Evolutionary conservation across 2,888 invertebrate genomes (phyloP), one percentile per base, ranked within the genome.

Genomic region (Trypoxylon attenuatum): DNA sequence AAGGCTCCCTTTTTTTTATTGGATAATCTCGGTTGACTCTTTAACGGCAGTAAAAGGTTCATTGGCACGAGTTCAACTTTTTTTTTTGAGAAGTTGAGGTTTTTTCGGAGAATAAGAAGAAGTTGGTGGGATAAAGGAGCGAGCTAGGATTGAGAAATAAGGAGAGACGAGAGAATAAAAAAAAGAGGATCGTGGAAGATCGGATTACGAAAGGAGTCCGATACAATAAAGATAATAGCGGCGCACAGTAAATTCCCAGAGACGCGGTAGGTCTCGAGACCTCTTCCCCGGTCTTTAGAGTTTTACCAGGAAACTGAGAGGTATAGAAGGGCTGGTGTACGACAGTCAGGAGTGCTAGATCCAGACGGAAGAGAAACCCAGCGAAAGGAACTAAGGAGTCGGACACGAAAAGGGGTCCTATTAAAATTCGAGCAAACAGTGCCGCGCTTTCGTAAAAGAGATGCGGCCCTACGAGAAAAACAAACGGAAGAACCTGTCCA

Each of bases 401-500:
- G 45, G 47, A n/a, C 43, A 41, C 47, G 51, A 22, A 27, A 46
- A 41, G 55, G 51, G 59, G 19, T 41, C 54, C 72, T 56, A 65
- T 73, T 71, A 63, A 75, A 63, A 73, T 71, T 75, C 75, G 61
- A 63, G 22, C 59, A 52, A 72, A 63, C 52, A 33, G 15, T 50
- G 56, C 29, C 47, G 27, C 33, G 33, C 58, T 49, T 25, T 51
- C 29, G 54, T 25, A 59, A 62, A 43, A 29, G 46, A 46, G 60
- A 55, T 22, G 52, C 54, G 50, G 49, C n/a, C 33, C 53, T 22
- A 39, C 53, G 55, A 61, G 51, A 77, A 77, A 74, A 61, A 65
- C 52, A 62, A 49, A 56, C 59, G 62, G 61, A 76, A 69, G 65
- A 76, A 76, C 77, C 71, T 65, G 77, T 73, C 56, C 38, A 52